phyloP scores from a whole-genome alignment of 2,888 invertebrate genomes.

The Hirtodrosophila trivittata region DNA sequence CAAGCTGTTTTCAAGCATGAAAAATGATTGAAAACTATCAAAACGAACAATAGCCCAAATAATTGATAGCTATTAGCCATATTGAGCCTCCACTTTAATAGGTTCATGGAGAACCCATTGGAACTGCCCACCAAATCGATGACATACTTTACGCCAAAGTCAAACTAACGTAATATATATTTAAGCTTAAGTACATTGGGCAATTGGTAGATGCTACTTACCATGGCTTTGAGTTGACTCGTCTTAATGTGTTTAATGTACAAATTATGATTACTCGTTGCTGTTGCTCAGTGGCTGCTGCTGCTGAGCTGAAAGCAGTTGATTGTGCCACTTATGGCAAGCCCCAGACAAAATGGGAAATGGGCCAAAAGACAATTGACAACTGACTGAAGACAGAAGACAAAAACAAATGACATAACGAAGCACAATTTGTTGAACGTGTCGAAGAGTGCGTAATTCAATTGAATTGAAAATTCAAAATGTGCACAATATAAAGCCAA shows the following conservation, averaged over 20 bases:
- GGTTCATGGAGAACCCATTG: conserved; percentile 38
- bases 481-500: conserved; percentile 17
- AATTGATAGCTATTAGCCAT: conserved; percentile 10
- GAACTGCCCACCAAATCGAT: conserved; percentile 24
- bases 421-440: conserved; percentile 44
- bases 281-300: conserved; percentile 14
- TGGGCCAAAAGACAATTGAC: conserved; percentile 54
- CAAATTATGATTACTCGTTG: conserved; percentile 60
- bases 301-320: conserved; percentile 43
- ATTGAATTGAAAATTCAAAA: conserved; percentile 40
- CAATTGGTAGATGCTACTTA: conserved; percentile 43
- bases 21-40: conserved; percentile 32
- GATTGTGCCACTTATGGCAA: conserved; percentile 74
- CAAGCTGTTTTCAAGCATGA: conserved; percentile 64
- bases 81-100: conserved; percentile 3
- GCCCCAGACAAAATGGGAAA: conserved; percentile 61
- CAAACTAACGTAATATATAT: conserved; percentile 11
- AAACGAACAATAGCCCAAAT: conserved; percentile 21
- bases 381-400: too few species aligned
- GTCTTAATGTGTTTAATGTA: conserved; percentile 73
- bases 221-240: conserved; percentile 28
- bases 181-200: conserved; percentile 36
- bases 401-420: conserved; percentile 56
- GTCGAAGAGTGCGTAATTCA: conserved; percentile 54
- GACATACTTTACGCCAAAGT: conserved; percentile 31